phyloP scores from a whole-genome alignment of 2,113 vertebrate species.

The Platichthys flesus region DNA sequence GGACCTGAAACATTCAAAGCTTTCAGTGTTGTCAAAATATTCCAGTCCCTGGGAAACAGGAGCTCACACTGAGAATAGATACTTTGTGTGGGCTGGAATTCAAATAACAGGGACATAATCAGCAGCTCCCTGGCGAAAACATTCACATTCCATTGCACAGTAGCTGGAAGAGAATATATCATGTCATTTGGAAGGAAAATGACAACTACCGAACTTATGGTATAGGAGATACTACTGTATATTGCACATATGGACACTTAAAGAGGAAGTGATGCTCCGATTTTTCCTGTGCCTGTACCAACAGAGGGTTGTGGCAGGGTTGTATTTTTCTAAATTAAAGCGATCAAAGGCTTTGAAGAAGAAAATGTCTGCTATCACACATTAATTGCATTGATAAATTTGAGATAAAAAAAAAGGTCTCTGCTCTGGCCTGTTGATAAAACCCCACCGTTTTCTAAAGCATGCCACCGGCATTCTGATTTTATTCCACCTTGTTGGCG shows the following conservation, averaged over 20 bases:
- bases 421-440: slow-evolving; percentile 2
- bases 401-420: not conserved
- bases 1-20: not conserved
- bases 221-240: not conserved
- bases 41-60: not conserved
- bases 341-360: slow-evolving; percentile 11
- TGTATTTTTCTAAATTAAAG: slow-evolving; percentile 5
- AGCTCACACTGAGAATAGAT: not conserved
- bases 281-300: not conserved
- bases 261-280: too few relatives aligned
- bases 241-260: not conserved
- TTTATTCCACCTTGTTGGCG: slow-evolving; percentile 30
- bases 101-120: not conserved
- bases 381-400: slow-evolving; percentile 19
- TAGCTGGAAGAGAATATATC: not conserved
- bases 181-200: not conserved
- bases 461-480: slow-evolving; percentile 12
- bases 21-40: not conserved
- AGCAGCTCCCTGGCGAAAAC: not conserved
- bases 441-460: slow-evolving; percentile 18
- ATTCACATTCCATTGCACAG: not conserved
- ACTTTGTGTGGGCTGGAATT: not conserved
- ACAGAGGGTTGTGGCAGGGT: not conserved
- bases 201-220: not conserved
- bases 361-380: slow-evolving; percentile 15